Conservation (phyloP, 2,797 vertebrate genomes). For the Poeciliopsis paucimaculata region DNA sequence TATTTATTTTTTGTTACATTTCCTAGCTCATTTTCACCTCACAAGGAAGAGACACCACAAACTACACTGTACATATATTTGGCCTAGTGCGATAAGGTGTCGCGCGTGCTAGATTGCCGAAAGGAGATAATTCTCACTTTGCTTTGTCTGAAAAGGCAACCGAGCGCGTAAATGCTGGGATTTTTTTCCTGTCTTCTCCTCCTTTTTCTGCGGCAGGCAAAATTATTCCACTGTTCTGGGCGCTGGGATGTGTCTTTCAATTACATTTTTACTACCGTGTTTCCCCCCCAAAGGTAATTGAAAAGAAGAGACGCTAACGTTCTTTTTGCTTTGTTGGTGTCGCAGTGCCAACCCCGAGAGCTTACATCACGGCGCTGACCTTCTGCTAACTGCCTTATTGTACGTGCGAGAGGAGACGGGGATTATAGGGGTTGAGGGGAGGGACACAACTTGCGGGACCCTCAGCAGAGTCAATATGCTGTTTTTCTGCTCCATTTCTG, state of each 20-base stretch:
- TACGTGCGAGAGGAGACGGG: slow-evolving; percentile 17
- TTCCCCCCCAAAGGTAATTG: slow-evolving; percentile 23
- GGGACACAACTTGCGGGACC: slow-evolving; percentile 54
- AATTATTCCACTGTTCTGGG: slow-evolving; percentile 1
- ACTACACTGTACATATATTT: slow-evolving; percentile 11
- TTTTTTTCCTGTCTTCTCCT: background rate
- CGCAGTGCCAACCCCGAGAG: slow-evolving; percentile 37
- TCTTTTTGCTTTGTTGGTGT: slow-evolving; percentile 38
- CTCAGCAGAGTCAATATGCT: slow-evolving; percentile 69
- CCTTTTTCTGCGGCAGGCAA: background rate
- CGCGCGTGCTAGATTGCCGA: slow-evolving; percentile 3
- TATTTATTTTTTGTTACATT: slow-evolving; percentile 1
- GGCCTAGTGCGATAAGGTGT: slow-evolving; percentile 16
- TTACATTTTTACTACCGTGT: slow-evolving; percentile 16
- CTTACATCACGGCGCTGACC: slow-evolving; percentile 52
- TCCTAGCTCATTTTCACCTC: slow-evolving; percentile 33
- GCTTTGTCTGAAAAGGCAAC: slow-evolving; percentile 1
- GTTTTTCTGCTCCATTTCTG: slow-evolving; percentile 75
- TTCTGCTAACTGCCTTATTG: slow-evolving; percentile 55
- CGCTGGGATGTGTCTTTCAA: background rate
- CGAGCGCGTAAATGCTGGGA: background rate
- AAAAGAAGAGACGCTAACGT: slow-evolving; percentile 20
- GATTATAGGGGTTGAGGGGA: rapidly evolving
- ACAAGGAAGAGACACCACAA: background rate
- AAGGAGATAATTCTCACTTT: slow-evolving; percentile 24